Evolutionary conservation across 2,888 invertebrate genomes (phyloP).

Genomic region (Seira musarum): DNA sequence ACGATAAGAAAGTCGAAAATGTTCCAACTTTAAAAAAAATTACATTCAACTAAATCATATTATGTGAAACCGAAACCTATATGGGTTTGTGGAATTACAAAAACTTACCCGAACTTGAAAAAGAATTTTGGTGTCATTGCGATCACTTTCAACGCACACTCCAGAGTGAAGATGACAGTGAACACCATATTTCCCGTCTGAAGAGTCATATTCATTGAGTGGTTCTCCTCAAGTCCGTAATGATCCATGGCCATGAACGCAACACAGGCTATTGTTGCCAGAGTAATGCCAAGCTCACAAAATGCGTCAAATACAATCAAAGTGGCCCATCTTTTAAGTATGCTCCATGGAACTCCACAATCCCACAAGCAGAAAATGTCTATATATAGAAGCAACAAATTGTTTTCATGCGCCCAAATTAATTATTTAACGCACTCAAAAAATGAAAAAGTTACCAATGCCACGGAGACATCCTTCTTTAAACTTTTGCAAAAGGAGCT

Average conservation of each 20-base stretch:
- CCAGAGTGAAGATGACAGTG: slow-evolving; percentile 68
- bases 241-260: slow-evolving; percentile 91
- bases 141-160: slow-evolving; percentile 83
- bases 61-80: neutral
- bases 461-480: slow-evolving; percentile 83
- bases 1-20: slow-evolving; percentile 78
- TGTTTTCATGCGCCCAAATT: neutral
- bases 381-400: neutral
- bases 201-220: slow-evolving; percentile 79
- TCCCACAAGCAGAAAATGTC: slow-evolving; percentile 82
- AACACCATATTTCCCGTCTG: slow-evolving; percentile 91
- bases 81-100: neutral
- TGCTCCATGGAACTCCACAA: slow-evolving; percentile 94
- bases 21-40: too few species aligned
- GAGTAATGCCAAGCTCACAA: slow-evolving; percentile 97
- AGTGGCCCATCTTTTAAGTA: too few species aligned
- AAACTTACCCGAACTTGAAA: slow-evolving; percentile 89
- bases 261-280: slow-evolving; percentile 89
- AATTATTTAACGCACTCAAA: slow-evolving; percentile 4
- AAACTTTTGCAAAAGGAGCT: slow-evolving; percentile 83
- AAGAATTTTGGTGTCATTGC: slow-evolving; percentile 98
- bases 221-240: slow-evolving; percentile 87
- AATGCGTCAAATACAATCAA: slow-evolving; percentile 99
- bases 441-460: slow-evolving; percentile 77
- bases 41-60: neutral